A percentile compares a stretch with the other conserved stretches of the same genome.
Conservation (phyloP, 2,113 vertebrate genomes). For the Semnornis frantzii region DNA sequence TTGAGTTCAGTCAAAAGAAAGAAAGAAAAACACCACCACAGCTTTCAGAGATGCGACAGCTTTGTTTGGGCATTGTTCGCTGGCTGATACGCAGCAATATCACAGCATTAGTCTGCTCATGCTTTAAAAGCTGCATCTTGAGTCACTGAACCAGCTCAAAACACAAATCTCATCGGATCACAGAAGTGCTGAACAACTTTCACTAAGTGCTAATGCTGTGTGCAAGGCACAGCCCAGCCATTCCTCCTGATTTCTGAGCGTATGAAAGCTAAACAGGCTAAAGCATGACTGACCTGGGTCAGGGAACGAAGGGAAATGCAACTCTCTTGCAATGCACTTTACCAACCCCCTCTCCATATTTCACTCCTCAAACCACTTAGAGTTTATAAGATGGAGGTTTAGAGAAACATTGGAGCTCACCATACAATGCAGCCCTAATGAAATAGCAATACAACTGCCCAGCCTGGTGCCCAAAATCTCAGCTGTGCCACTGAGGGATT, state of each 20-base stretch:
- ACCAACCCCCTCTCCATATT: neutral
- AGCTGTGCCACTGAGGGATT: neutral
- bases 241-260: neutral
- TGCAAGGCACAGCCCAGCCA: neutral
- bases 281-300: neutral
- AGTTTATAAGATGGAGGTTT: neutral
- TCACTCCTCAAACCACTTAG: neutral
- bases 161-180: conserved; percentile 22
- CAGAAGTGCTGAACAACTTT: neutral
- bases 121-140: conserved; percentile 38
- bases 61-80: conserved; percentile 4
- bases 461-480: neutral
- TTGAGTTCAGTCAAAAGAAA: neutral
- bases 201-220: neutral
- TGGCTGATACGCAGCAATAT: neutral
- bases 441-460: neutral
- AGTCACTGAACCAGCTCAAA: neutral
- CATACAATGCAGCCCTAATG: neutral
- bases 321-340: neutral
- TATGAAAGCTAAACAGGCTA: neutral
- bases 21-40: neutral
- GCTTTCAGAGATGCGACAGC: conserved; percentile 10
- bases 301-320: neutral
- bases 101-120: neutral
- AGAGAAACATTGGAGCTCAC: neutral